Base-by-base conservation (phyloP, 2,797 vertebrate species). In the Galaxias olidus region DNA sequence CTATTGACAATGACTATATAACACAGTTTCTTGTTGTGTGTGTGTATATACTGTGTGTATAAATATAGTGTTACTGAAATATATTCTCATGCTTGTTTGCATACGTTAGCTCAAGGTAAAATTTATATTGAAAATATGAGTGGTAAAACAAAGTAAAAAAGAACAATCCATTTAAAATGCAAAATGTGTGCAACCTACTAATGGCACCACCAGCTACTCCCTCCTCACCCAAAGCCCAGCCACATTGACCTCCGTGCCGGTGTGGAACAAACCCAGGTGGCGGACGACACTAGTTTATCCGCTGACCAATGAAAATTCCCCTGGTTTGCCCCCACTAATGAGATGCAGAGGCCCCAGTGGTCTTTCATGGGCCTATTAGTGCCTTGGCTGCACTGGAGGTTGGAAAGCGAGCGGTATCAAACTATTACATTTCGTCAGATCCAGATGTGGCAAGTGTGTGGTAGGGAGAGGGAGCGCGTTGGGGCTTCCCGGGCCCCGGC, bases 311-410 rank as follows among this genome's bases (percentile, higher is more conserved):
- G 62, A 77, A 71, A 62, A 69, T 58, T 71, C 42, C 19, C 11
- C 65, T 14, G 4, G 18, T 76, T 66, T 48, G 59, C 59, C 63
- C 68, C 14, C 58, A 20, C 48, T 76, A 83, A 76, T 55, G 72
- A 58, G 59, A 69, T 69, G 80, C 71, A 68, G 75, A 79, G 74
- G 63, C 72, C 65, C 14, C 40, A 4, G 65, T 69, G 58, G 63
- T 69, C 63, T 76, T 75, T 82, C 82, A 83, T 71, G 68, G 74
- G 66, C 75, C 73, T 71, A 72, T 84, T 78, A 84, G 79, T 69
- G 66, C 69, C 68, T 71, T 14, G 17, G 64, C 69, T 70, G 63
- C 74, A 73, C 59, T 45, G 51, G 73, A 60, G 76, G 56, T 58
- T 73, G 74, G 71, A 61, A 68, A 56, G 68, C 55, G 53, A 74